Conservation (phyloP, 2,797 vertebrate species). For the Sorex maritimensis region DNA sequence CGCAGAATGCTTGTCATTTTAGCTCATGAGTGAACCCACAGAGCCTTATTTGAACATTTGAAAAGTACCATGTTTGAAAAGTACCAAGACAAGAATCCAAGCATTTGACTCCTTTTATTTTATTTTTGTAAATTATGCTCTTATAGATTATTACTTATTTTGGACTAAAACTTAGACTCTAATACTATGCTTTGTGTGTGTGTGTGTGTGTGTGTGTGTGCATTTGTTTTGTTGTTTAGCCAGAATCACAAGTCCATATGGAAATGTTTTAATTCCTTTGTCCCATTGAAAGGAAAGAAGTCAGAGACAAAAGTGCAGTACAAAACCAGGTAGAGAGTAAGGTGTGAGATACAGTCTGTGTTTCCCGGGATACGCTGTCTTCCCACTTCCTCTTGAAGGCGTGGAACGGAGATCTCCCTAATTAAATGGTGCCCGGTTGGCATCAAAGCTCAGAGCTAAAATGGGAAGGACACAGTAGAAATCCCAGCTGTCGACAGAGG, state of each 20-base stretch:
- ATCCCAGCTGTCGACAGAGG: neutral
- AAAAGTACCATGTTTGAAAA: constrained; percentile 34
- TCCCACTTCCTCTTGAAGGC: neutral
- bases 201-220: neutral
- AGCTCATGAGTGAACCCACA: constrained; percentile 8
- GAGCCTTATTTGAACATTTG: neutral
- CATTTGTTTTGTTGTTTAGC: neutral
- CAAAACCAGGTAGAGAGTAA: neutral
- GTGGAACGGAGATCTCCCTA: neutral
- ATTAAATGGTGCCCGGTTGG: neutral
- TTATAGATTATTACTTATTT: constrained; percentile 20
- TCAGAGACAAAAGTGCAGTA: neutral
- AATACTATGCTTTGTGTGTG: neutral
- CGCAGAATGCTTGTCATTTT: neutral
- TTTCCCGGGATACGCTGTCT: neutral
- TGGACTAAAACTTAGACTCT: constrained; percentile 3
- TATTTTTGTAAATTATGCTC: neutral
- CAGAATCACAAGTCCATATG: constrained; percentile 20
- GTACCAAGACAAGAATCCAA: neutral
- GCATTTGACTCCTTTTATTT: neutral
- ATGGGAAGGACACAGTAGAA: constrained; percentile 6
- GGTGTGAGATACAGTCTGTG: neutral
- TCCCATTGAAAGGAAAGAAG: constrained; percentile 40
- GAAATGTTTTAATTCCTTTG: neutral
- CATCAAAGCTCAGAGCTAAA: constrained; percentile 58